phyloP scores from a whole-genome alignment of 2,113 vertebrate genomes.

The Eublepharis macularius region DNA sequence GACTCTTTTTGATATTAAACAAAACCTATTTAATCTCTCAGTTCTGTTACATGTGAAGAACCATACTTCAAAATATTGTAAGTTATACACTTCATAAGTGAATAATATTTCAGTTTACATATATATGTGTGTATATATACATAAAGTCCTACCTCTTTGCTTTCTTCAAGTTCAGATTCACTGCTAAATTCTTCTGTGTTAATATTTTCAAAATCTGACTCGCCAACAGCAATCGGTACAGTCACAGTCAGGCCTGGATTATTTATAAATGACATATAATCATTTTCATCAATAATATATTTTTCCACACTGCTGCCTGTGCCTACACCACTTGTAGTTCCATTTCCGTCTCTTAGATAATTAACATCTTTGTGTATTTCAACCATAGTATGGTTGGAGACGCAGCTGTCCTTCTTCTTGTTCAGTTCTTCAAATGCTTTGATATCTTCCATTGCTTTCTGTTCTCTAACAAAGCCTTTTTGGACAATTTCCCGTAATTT shows the following conservation, averaged over 20 bases:
- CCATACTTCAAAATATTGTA: not conserved
- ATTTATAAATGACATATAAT: constrained; percentile 93
- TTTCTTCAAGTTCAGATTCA: constrained; percentile 85
- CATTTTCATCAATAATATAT: constrained; percentile 82
- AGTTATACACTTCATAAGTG: not conserved
- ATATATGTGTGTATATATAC: constrained; percentile 17
- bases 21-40: not conserved
- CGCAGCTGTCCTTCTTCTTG: constrained; percentile 84
- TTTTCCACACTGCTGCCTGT: constrained; percentile 89
- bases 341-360: constrained; percentile 85
- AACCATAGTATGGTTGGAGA: constrained; percentile 85
- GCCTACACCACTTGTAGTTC: constrained; percentile 86
- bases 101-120: not conserved
- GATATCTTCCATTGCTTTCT: constrained; percentile 80
- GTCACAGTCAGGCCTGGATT: constrained; percentile 90
- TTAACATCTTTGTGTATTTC: constrained; percentile 88
- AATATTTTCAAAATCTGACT: constrained; percentile 95
- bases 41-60: not conserved
- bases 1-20: too few species aligned
- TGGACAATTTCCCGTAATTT: constrained; percentile 77
- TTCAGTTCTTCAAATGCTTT: constrained; percentile 85
- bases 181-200: constrained; percentile 97
- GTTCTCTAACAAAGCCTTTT: constrained; percentile 77
- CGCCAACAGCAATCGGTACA: constrained; percentile 93
- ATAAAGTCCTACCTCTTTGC: constrained; percentile 83